Evolutionary conservation across 2,888 invertebrate genomes (phyloP), one percentile per base, ranked within the genome.

Genomic region (Acanthacorydalis orientalis): DNA sequence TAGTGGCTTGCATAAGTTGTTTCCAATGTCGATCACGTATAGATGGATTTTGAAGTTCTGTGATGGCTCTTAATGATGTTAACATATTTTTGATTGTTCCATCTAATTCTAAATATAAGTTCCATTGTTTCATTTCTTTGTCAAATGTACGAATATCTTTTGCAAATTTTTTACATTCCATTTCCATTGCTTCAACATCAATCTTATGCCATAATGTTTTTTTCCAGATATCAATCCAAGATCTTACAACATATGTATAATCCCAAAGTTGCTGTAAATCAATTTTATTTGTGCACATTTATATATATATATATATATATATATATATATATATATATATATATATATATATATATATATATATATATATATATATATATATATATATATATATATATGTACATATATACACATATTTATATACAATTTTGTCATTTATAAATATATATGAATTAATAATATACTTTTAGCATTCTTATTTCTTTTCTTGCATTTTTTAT

Each of bases 21-120:
- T 80, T 72, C 95, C 95, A 96, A 68, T 96, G 95, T 43, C 95
- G 75, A 51, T 91, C 89, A 52, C 88, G 77, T 54, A 96, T 92
- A 0, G 93, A 86, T 1, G 92, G 90, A 67, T 95, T 95, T 65
- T 95, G 93, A 8, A 95, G 69, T 60, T 95, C 93, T 4, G 89
- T 87, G 1, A 96, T 87, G 1, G 93, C 92, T 62, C 90, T 73
- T 52, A 95, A 65, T 0, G 95, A 92, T 0, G 93, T 91, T 73
- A 95, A 77, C 73, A 95, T 81, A 64, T 95, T 95, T 68, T 87
- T 89, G 31, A 95, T 80, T 4, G 78, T 79, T 6, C 73, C 76
- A 64, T 95, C 93, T 52, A 87, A 73, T 23, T 78, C 74, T n/a
- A 71, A 58, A 61, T 84, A 95, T 3, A 89, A 80, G 50, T 88